Conservation (phyloP, 2,888 invertebrate genomes). For the Andricus quercusramuli region DNA sequence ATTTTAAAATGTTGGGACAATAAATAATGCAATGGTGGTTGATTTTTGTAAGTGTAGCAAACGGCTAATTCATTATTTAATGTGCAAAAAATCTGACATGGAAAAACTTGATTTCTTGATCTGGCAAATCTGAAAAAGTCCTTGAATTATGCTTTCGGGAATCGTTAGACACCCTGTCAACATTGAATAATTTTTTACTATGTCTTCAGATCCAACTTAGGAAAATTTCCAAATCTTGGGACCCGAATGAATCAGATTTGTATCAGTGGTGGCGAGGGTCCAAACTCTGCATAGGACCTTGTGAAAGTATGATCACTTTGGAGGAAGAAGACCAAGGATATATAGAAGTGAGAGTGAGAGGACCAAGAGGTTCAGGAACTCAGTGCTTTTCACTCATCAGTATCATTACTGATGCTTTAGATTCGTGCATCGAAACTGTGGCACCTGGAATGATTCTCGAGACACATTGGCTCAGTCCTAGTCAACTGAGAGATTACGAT, state of each 20-base stretch:
- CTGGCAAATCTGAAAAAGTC: no score
- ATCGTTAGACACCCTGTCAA: not conserved
- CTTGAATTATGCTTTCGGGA: no score
- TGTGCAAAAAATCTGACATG: no score
- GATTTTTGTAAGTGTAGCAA: no score
- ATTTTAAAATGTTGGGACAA: no score
- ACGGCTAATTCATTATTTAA: no score
- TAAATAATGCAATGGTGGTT: no score
- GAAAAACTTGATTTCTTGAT: no score
- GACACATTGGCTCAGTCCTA: slow-evolving; percentile 83
- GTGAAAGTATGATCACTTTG: slow-evolving; percentile 85
- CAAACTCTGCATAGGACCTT: slow-evolving; percentile 84
- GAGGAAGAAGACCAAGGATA: slow-evolving; percentile 81
- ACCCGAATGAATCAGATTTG: slow-evolving; percentile 82
- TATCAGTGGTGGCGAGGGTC: slow-evolving; percentile 88
- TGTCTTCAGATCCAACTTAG: slow-evolving; percentile 81
- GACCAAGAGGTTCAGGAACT: slow-evolving; percentile 81
- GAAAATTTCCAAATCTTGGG: slow-evolving; percentile 80
- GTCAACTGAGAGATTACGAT: slow-evolving; percentile 79
- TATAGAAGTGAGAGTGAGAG: slow-evolving; percentile 85
- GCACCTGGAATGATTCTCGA: slow-evolving; percentile 85
- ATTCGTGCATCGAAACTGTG: slow-evolving; percentile 82
- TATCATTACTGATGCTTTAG: slow-evolving; percentile 83
- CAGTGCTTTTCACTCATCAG: slow-evolving; percentile 86
- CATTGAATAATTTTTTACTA: not conserved